Evolutionary conservation across 2,888 invertebrate genomes (phyloP).

Genomic region (Cloeon dipterum): DNA sequence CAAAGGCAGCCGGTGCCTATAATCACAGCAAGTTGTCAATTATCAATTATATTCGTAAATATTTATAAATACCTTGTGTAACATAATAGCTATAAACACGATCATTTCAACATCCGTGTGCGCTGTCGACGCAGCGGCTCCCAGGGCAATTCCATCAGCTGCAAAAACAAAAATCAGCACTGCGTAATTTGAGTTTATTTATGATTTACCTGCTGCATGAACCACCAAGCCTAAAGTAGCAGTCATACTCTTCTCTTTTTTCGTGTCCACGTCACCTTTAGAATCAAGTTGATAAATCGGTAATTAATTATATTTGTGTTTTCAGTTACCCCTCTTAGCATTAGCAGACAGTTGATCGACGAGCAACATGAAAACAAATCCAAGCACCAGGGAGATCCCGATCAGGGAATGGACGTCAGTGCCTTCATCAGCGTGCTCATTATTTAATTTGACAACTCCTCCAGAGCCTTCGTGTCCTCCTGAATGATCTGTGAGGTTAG

Average conservation of each 20-base stretch:
- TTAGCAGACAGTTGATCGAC: constrained; percentile 62
- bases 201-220: constrained; percentile 66
- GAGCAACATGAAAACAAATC: constrained; percentile 93
- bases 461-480: too few relatives aligned
- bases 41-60: not conserved
- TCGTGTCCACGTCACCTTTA: constrained; percentile 17
- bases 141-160: constrained; percentile 93
- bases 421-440: not conserved
- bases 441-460: too few relatives aligned
- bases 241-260: constrained; percentile 37
- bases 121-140: constrained; percentile 92
- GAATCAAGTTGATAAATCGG: not conserved
- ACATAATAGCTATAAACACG: constrained; percentile 95
- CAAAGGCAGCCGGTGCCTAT: constrained; percentile 93
- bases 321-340: constrained; percentile 1
- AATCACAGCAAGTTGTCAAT: constrained; percentile 9
- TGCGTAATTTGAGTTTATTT: not conserved
- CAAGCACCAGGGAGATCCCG: constrained; percentile 78
- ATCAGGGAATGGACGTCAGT: constrained; percentile 40
- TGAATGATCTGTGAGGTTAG: too few relatives aligned
- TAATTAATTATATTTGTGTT: too few relatives aligned
- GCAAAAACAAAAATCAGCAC: constrained; percentile 7
- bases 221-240: constrained; percentile 94
- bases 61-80: constrained; percentile 52
- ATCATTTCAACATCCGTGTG: constrained; percentile 93